Conservation (phyloP, 2,113 vertebrate species). For the Marmota flaviventris region DNA sequence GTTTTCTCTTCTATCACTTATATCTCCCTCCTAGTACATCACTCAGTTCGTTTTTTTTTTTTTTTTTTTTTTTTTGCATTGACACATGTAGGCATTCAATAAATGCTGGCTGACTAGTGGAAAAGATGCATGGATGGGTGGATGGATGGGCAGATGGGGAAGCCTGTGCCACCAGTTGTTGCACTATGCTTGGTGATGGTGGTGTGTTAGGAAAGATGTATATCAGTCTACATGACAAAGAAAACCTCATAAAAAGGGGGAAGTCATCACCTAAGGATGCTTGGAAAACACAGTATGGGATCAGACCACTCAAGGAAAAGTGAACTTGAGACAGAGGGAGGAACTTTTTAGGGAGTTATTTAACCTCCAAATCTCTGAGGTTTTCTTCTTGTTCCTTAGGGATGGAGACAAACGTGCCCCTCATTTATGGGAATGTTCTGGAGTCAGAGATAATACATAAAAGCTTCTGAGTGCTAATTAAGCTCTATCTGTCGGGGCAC, state of each 20-base stretch:
- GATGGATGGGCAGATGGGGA: not conserved
- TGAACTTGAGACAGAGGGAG: slow-evolving; percentile 10
- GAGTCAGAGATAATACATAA: slow-evolving; percentile 79
- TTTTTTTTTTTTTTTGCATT: not conserved
- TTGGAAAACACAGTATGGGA: slow-evolving; percentile 9
- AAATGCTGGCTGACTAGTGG: not conserved
- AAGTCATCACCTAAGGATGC: not conserved
- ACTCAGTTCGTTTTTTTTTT: not conserved
- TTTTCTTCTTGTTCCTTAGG: slow-evolving; percentile 60
- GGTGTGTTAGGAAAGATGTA: not conserved
- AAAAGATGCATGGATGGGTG: not conserved
- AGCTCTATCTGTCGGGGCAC: slow-evolving; percentile 75
- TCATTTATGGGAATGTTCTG: slow-evolving; percentile 76
- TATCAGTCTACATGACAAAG: not conserved
- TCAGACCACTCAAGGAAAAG: not conserved
- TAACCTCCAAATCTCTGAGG: slow-evolving; percentile 72
- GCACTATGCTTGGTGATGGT: not conserved
- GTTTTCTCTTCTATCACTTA: not conserved
- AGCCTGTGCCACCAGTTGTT: not conserved
- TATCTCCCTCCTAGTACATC: not conserved
- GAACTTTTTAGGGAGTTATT: slow-evolving; percentile 73
- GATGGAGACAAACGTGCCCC: slow-evolving; percentile 61
- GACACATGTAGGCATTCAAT: not conserved
- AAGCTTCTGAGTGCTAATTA: slow-evolving; percentile 81
- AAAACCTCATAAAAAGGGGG: not conserved